A percentile compares a stretch with the other conserved stretches of the same genome.
These are phyloP conservation scores for Rhodophaea formosa DNA, from an alignment of 2,888 invertebrate genomes.

Conservation along the genomic window DNA sequence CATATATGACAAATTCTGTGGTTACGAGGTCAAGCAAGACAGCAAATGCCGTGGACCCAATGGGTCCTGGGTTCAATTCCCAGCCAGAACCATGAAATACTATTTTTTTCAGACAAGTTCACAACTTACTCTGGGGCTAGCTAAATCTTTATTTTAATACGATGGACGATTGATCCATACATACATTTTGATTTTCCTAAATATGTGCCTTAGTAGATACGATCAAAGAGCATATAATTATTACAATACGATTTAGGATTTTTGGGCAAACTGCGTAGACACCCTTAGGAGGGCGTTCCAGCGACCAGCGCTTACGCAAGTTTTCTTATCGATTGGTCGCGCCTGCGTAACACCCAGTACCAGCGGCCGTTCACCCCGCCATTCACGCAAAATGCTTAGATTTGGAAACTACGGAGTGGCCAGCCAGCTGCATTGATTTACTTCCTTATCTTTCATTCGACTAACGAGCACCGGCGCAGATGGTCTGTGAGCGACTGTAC, in stretches of 20 bases:
- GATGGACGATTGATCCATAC: too few relatives aligned
- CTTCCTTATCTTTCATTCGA: conserved; percentile 43
- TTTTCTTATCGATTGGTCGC: conserved; percentile 63
- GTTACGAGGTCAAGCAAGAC: too few relatives aligned
- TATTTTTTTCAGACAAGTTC: too few relatives aligned
- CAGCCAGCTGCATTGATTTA: conserved; percentile 50
- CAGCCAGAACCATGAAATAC: too few relatives aligned
- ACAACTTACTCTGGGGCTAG: too few relatives aligned
- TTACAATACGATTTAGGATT: neutral
- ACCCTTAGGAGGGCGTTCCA: conserved; percentile 64
- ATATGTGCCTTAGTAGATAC: neutral
- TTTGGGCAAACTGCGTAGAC: conserved; percentile 36
- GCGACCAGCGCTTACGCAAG: conserved; percentile 62
- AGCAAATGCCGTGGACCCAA: too few relatives aligned
- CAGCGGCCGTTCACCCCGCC: conserved; percentile 68
- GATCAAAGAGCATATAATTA: too few relatives aligned
- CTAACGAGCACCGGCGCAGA: conserved; percentile 24
- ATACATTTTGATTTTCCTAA: too few relatives aligned
- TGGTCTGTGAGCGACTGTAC: conserved; percentile 20
- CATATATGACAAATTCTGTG: too few relatives aligned
- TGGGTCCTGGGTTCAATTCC: too few relatives aligned
- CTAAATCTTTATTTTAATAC: too few relatives aligned
- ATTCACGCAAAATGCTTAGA: conserved; percentile 62
- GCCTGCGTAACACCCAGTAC: conserved; percentile 63
- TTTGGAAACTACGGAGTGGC: conserved; percentile 55